Evolutionary conservation across 2,888 invertebrate species (phyloP), one percentile per base, ranked within the genome.

Genomic region (Dimorphilus gyrociliatus): DNA sequence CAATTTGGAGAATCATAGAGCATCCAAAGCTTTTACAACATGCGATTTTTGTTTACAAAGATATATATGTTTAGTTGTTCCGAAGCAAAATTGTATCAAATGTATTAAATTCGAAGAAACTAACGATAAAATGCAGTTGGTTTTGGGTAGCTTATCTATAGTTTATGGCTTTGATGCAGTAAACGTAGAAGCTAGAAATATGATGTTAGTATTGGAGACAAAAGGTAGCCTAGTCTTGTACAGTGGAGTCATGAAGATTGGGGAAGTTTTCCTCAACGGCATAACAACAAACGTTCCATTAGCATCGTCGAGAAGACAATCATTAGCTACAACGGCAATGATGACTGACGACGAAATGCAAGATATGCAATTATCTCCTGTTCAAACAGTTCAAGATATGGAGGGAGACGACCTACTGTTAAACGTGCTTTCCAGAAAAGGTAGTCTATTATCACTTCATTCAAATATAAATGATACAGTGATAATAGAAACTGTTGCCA

Each of bases 161-260:
- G 71, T 88, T 29, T 61, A 73, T 31, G 86, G 82, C 0, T 80
- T 76, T 48, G 86, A 88, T 68, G 86, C 84, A 1, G 74, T 78
- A 12, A 72, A 74, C 23, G 63, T 86, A 42, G 72, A 76, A 18
- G 76, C 79, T 60, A 57, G 60, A 50, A 75, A 78, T 50, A 78
- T 86, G 77, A 72, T 85, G 32, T 77, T 81, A 0, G 69, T 81
- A 25, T 69, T 88, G 25, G 85, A 86, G 61, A 71, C 76, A 21
- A 71, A 71, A 36, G 79, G 80, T 12, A 75, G 74, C 45, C 71
- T 88, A 16, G 72, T 76, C 21, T 64, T 90, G 32, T 86, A 86
- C 58, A 81, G 82, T 0, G 88, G 88, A 4, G 70, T 74, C 10
- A 72, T 70, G 33, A 70, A 76, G 44, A 76, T 88, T 27, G 32